Base-by-base conservation (phyloP, 2,888 invertebrate species). In the Vanessa cardui region DNA sequence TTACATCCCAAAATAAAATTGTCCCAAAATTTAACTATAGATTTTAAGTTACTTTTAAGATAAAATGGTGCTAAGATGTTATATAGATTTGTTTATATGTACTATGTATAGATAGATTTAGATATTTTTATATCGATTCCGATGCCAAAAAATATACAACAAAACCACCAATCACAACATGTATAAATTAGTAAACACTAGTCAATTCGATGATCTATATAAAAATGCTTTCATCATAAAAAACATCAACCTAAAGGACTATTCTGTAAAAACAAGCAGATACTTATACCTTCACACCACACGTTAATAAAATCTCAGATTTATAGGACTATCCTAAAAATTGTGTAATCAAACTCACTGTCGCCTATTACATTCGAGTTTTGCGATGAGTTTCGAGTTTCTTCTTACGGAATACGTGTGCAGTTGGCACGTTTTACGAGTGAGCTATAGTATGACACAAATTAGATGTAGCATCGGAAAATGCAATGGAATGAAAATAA, bases 91-190 rank as follows among this genome's bases (percentile, higher is more conserved):
- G 59, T 72, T 61, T 68, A 58, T 73, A 68, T 68, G 71, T 74
- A 72, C 67, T 69, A 74, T 76, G 65, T 66, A 56, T 74, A 74
- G 54, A 73, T 73, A 73, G 52, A 66, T 67, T 67, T 69, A 72
- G 69, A 74, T 74, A 75, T 77, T 73, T 78, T 76, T 79, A 78
- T 80, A 79, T 81, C 78, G 80, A 83, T 80, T 85, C 82, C 76
- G 82, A 89, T 89, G 85, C 90, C 90, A 90, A 90, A 90, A 39
- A 89, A 89, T 85, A 73, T 82, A 80, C 79, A 76, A 83, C 78
- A 84, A 84, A 84, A 89, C 90, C 90, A 90, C 90, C 90, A 89
- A 90, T 85, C 75, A 74, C 83, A 83, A 77, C 80, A 78, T 78
- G 76, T 80, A 77, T 78, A 82, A 80, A 85, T 68, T 67, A 65